Base-by-base conservation (phyloP, 53 echinoderm and acorn worm genomes). In the Patiria pectinifera region DNA sequence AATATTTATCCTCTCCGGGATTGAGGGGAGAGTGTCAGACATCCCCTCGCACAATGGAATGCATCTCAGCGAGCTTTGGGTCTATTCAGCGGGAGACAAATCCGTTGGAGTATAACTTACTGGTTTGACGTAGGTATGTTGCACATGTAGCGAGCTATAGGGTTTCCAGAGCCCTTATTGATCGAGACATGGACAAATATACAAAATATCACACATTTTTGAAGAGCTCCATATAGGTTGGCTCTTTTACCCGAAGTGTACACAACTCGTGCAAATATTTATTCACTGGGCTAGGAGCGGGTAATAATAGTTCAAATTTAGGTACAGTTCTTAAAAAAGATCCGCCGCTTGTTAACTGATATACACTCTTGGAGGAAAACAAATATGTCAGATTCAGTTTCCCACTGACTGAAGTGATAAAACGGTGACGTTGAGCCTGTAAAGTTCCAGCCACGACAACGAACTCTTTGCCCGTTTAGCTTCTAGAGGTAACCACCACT, bases 51-150 rank as follows among this genome's bases (percentile, higher is more conserved):
- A 86, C 86, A 86, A 86, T 71, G 35, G 26, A 48, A 1, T 19
- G 16, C 49, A 4, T 13, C 26, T 86, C 74, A 86, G 69, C 35
- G 72, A 45, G 43, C 47, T 86, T 49, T 72, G 66, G 62, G 45
- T 66, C 66, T 66, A 7, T 66, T 76, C 76, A 76, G 85, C 72
- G 86, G 22, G 71, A 23, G 60, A 23, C 6, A 75, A 86, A 53
- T 49, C 86, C 86, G 86, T 76, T 72, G 72, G 72, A 49, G 48
- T 86, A 16, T 72, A 11, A 13, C 14, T 86, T 86, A 86, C 86
- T 72, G 53, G 16, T 59, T 86, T 72, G 86, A 86, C 86, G 74
- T 86, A 71, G 10, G 85, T 47, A 75, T 86, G 86, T 58, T 71
- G 47, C 72, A 75, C 86, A 86, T 75, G 72, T 23, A 82, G 5